Base-by-base conservation (phyloP, 1,140 invertebrate genomes). In the Cyclina sinensis region DNA sequence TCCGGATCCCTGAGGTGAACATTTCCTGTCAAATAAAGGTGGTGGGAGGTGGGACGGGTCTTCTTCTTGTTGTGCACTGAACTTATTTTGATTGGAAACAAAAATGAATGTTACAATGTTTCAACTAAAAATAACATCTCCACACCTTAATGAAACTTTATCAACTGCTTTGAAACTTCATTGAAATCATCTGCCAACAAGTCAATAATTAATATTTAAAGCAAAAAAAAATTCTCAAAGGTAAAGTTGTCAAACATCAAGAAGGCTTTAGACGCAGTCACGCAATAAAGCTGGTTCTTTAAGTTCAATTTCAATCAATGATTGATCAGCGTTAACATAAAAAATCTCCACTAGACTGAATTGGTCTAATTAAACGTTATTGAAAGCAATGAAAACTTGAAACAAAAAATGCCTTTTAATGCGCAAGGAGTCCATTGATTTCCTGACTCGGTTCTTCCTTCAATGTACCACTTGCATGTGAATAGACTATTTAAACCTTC, bases 361-460 rank as follows among this genome's bases (percentile, higher is more conserved):
- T 54, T 27, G 70, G 30, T 57, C 79, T 81, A 81, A 81, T 81
- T 81, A 81, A 57, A 81, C 54, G 35, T 59, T 37, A 65, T 81
- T 81, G 51, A 65, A 81, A 39, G 79, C 79, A 81, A 81, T 81
- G 59, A 81, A 81, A 81, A 65, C 4, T 62, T 59, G 24, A 62
- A 81, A 81, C 32, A 59, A 65, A 81, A 81, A 65, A 81, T 81
- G 35, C 59, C 79, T 81, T 81, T 81, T 62, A 81, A 81, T 43
- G 59, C n/a, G 12, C 54, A 16, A 16, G 59, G 51, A 81, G 21
- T 46, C 39, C 39, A 65, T 62, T 81, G 48, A 81, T 81, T 81
- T 54, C 54, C 54, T 24, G 54, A 62, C 54, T 39, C 35, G 16
- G 1, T 18, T 65, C 24, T 62, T 65, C 43, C 54, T 62, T 65